phyloP scores from a whole-genome alignment of 2,888 invertebrate genomes.

The Axea sp. region DNA sequence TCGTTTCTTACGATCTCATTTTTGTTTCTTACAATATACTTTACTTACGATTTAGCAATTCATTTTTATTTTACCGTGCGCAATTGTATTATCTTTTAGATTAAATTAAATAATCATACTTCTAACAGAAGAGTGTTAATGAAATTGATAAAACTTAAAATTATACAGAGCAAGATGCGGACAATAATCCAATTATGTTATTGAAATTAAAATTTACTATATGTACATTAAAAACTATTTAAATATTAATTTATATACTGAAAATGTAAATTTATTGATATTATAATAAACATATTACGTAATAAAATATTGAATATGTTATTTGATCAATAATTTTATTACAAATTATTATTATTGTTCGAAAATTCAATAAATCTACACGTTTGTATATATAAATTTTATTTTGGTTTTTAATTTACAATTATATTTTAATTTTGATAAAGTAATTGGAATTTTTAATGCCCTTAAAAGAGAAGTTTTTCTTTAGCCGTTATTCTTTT shows the following conservation, averaged over 20 bases:
- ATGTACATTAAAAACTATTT: too few relatives aligned
- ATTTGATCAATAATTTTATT: too few relatives aligned
- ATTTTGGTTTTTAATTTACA: too few relatives aligned
- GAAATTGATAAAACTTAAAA: slow-evolving; percentile 23
- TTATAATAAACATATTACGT: too few relatives aligned
- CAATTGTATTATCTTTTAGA: slow-evolving; percentile 13
- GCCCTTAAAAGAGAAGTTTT: neutral
- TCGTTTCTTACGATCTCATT: slow-evolving; percentile 3
- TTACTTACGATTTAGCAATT: slow-evolving; percentile 40
- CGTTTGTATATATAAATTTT: too few relatives aligned
- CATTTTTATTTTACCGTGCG: slow-evolving; percentile 27
- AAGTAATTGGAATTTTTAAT: neutral
- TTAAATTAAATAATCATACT: slow-evolving; percentile 5
- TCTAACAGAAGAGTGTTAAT: slow-evolving; percentile 16
- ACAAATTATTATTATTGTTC: too few relatives aligned
- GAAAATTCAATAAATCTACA: too few relatives aligned
- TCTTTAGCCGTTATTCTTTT: neutral
- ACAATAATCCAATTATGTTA: neutral
- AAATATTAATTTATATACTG: too few relatives aligned
- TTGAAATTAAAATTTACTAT: neutral
- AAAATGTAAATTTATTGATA: too few relatives aligned
- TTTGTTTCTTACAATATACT: slow-evolving; percentile 10
- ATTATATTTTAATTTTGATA: neutral
- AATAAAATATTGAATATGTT: too few relatives aligned
- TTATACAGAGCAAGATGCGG: slow-evolving; percentile 1